Base-by-base conservation (phyloP, 1,140 invertebrate species). In the Hyphantria cunea region DNA sequence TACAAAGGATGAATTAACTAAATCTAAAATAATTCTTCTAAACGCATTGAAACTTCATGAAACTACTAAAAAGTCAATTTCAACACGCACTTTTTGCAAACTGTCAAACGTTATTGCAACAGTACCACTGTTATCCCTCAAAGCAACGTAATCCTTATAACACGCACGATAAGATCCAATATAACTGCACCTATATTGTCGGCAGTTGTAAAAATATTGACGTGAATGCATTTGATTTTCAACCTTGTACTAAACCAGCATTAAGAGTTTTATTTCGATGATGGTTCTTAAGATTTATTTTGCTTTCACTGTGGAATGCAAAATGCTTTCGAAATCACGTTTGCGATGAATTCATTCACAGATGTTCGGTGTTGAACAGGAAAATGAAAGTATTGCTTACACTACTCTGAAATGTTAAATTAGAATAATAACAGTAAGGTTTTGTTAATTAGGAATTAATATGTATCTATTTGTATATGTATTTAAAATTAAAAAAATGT, bases 261-360 rank as follows among this genome's bases (percentile, higher is more conserved):
- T 6, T 33, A n/a, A n/a, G n/a, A n/a, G n/a, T n/a, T n/a, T n/a
- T n/a, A n/a, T n/a, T n/a, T n/a, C n/a, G n/a, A n/a, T n/a, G n/a
- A n/a, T n/a, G n/a, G n/a, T n/a, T n/a, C n/a, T 63, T 41, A 39
- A 56, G 17, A 17, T 67, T 53, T 72, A 63, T 72, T 72, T 72
- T 69, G 56, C 66, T 72, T 72, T 72, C 70, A 69, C 70, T 62
- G n/a, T 42, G 47, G 51, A 66, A 63, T 61, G 52, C 50, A 62
- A 50, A 68, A 65, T 66, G 63, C 58, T 68, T 72, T 72, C 63
- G 58, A 64, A 58, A 64, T 65, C 58, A 66, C 55, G 37, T 48
- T 45, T 49, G 34, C 50, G 13, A 47, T 51, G 52, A 68, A 68
- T 68, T 68, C 59, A 64, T 59, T 64, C 39, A 47, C 17, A 49